These are phyloP conservation scores for Pristiophorus japonicus DNA, from an alignment of 2,113 vertebrate genomes.

Conservation along the genomic window DNA sequence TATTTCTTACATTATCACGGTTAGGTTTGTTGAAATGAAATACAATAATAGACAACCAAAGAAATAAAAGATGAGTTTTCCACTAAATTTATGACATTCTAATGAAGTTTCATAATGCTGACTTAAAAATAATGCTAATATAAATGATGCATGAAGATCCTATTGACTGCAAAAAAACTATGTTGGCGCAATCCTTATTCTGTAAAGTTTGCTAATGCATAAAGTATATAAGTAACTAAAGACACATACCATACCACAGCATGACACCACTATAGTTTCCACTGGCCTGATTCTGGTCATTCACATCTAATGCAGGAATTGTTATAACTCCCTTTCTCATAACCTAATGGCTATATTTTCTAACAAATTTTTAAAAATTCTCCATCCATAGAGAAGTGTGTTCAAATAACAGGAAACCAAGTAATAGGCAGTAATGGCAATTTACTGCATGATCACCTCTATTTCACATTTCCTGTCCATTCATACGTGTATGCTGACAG, in stretches of 20 bases:
- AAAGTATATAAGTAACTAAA: constrained; percentile 20
- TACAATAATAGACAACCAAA: background rate
- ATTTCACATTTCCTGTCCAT: background rate
- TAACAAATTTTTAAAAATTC: background rate
- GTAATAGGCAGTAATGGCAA: background rate
- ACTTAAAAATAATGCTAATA: background rate
- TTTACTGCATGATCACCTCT: background rate
- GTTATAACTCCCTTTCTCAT: background rate
- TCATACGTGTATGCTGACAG: background rate
- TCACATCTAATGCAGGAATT: background rate
- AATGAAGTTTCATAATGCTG: background rate
- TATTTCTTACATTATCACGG: background rate
- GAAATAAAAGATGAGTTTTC: background rate
- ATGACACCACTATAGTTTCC: background rate
- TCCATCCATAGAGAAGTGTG: background rate
- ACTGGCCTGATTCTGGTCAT: background rate
- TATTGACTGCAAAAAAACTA: background rate
- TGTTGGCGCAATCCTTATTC: background rate
- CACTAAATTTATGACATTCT: background rate
- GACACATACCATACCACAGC: background rate
- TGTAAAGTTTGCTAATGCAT: background rate
- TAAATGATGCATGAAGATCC: constrained; percentile 2
- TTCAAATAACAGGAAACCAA: background rate
- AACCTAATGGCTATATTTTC: background rate
- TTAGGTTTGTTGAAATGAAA: background rate